Evolutionary conservation across 2,113 vertebrate species (phyloP).

Genomic region (Eulacestoma nigropectus): DNA sequence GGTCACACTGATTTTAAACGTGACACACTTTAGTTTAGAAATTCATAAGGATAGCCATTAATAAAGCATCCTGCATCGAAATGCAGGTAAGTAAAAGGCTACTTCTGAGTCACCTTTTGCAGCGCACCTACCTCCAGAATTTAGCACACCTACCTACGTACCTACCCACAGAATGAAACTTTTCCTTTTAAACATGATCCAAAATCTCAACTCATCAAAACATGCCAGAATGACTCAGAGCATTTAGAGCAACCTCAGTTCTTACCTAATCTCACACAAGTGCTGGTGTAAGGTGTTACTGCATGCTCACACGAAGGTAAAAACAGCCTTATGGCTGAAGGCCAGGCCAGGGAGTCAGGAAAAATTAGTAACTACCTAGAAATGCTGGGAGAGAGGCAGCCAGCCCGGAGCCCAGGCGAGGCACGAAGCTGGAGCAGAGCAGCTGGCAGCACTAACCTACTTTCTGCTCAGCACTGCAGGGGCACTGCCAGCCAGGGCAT

Average conservation of each 20-base stretch:
- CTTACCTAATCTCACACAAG: neutral
- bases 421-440: neutral
- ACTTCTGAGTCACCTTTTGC: neutral
- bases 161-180: neutral
- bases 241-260: neutral
- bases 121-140: neutral
- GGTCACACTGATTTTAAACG: neutral
- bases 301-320: neutral
- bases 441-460: neutral
- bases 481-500: neutral
- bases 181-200: neutral
- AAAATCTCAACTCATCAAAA: neutral
- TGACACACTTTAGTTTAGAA: neutral
- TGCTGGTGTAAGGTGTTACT: neutral
- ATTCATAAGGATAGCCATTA: neutral
- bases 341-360: neutral
- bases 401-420: neutral
- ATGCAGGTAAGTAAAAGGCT: neutral
- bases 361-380: neutral
- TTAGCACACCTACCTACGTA: neutral
- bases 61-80: neutral
- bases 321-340: neutral
- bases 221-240: neutral
- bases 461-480: neutral
- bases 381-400: neutral